Evolutionary conservation across 2,888 invertebrate genomes (phyloP), one percentile per base, ranked within the genome.

Genomic region (Latheticus oryzae): DNA sequence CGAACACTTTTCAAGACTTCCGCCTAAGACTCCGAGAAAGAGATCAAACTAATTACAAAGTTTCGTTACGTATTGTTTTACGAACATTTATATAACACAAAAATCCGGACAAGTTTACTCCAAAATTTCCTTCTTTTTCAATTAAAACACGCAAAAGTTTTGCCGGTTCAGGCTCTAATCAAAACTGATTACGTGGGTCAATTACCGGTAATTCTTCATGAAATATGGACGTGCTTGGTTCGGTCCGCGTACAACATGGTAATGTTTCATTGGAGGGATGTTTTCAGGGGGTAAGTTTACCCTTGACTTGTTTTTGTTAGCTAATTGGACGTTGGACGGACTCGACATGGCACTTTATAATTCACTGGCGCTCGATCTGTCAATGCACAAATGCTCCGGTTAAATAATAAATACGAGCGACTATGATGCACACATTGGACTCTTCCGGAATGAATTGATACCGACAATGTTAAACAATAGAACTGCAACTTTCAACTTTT

Each of bases 271-370:
- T 61, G 60, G 35, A 58, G 55, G 62, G 60, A 42, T 58, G 42
- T 54, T 55, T 62, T 63, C 60, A 58, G 50, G 58, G 37, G 53
- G 53, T 9, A 17, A 26, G 30, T 42, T 58, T 59, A 52, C 60
- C 62, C 57, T 61, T 62, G 58, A 57, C 62, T 63, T 72, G 74
- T 74, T 75, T 76, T 74, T 74, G 71, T 64, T 68, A 63, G 70
- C 73, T 76, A 75, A 76, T 76, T 76, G 73, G 72, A 66, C 69
- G 64, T 61, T 65, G 65, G 69, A 74, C 73, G 68, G 67, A 69
- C 67, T 62, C 69, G 72, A 73, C 72, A 68, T 66, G 69, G 64
- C 71, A 71, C 73, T 74, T 73, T 73, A 74, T 75, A 72, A 76
- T 76, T 74, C 72, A 72, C 58, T 57, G 65, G 63, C 64, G 62